These are phyloP conservation scores for Echinometra lucunter DNA, from an alignment of 53 echinoderm and acorn worm genomes.

Conservation along the genomic window DNA sequence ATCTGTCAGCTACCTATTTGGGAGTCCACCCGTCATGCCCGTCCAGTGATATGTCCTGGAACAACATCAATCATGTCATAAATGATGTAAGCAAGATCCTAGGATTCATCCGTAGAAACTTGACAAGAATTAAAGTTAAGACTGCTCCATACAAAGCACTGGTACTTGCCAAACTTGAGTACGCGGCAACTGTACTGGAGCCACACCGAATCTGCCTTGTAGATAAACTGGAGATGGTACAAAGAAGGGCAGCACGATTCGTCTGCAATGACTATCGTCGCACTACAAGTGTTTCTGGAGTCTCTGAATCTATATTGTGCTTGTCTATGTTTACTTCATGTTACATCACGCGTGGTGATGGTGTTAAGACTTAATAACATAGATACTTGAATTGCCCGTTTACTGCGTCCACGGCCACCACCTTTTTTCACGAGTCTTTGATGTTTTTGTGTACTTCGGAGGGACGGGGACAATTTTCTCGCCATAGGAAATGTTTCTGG, in stretches of 20 bases:
- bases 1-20: no score
- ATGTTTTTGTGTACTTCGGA: no score
- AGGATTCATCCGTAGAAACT: not conserved
- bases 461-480: not conserved
- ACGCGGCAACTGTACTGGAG: conserved; percentile 45
- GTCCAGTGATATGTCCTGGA: no score
- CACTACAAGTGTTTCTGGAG: not conserved
- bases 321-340: no score
- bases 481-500: not conserved
- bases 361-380: no score
- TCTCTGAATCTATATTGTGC: no score
- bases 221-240: conserved; percentile 43
- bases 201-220: conserved; percentile 6
- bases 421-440: no score
- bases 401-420: no score
- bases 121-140: no score
- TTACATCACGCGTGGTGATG: no score
- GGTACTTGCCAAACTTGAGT: conserved; percentile 27
- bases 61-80: no score
- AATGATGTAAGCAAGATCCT: not conserved
- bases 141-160: not conserved
- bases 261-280: conserved; percentile 53
- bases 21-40: not conserved
- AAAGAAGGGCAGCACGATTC: conserved; percentile 53
- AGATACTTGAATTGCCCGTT: no score